Evolutionary conservation across 2,888 invertebrate genomes (phyloP), one percentile per base, ranked within the genome.

Genomic region (Agrotis puta): DNA sequence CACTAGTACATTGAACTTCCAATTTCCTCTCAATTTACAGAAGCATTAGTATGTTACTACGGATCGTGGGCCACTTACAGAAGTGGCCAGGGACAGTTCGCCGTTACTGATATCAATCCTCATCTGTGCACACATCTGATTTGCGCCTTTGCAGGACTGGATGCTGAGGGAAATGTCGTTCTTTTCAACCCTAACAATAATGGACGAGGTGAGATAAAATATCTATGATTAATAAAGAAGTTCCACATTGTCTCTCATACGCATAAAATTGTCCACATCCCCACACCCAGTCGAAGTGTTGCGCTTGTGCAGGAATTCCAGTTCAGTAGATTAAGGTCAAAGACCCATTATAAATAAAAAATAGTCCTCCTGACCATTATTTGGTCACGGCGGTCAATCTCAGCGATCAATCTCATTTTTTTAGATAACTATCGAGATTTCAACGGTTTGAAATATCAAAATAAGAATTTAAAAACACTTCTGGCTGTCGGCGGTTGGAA

Each of bases 51-150:
- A 0, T 98, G 98, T 85, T 98, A 98, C 91, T 97, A 97, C 81
- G 98, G 98, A 4, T 97, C 97, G 16, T 98, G 98, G 98, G 96
- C 98, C 0, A 97, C 97, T 0, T 98, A 98, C 86, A 96, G 98
- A 47, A 90, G 88, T 0, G 97, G 96, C 0, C 87, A 93, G 59
- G 98, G 98, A 0, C 96, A 97, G 88, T 98, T 97, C 84, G 95
- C 97, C 11, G 97, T 98, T 0, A 94, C 96, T 14, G 84, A 97
- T 74, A 97, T 98, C 54, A 97, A 98, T 84, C 96, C 98, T 0
- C 91, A 90, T 13, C 92, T 98, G 0, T 98, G 98, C 89, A 98
- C 98, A 0, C 98, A 98, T 87, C 69, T 98, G 57, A 96, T 98
- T 18, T 98, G 98, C 88, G 93, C 97, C 0, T 98, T 98, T 88